Evolutionary conservation across 2,113 vertebrate genomes (phyloP).

Genomic region (Notothenia rossii): DNA sequence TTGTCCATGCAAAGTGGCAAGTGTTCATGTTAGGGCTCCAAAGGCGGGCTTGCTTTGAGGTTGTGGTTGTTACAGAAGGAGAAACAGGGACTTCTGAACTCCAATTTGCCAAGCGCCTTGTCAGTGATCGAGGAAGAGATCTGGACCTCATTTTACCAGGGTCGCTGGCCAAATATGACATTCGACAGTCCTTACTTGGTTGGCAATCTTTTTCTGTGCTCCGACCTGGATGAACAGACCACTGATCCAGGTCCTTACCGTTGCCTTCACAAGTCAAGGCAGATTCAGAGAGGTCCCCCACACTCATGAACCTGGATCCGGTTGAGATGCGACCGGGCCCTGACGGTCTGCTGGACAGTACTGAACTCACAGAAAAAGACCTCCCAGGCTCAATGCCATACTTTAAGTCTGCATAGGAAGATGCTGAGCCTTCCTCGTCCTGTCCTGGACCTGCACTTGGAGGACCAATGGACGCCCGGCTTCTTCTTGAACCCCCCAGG

Average conservation of each 20-base stretch:
- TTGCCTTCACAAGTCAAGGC: conserved; percentile 29
- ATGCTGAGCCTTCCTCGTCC: conserved; percentile 36
- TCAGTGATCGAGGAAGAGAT: conserved; percentile 75
- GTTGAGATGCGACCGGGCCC: conserved; percentile 82
- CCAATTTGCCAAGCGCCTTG: conserved; percentile 65
- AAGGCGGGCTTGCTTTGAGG: conserved; percentile 35
- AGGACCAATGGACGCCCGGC: conserved; percentile 61
- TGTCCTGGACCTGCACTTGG: conserved; percentile 36
- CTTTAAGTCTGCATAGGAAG: conserved; percentile 81
- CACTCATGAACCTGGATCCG: conserved; percentile 75
- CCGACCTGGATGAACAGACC: conserved; percentile 31
- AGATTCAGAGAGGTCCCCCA: conserved; percentile 70
- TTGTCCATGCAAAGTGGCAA: conserved; percentile 63
- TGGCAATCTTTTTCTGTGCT: neutral
- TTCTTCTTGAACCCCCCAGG: conserved; percentile 51
- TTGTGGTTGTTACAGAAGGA: neutral
- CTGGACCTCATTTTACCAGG: conserved; percentile 59
- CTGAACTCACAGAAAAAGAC: conserved; percentile 81
- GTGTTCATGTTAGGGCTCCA: conserved; percentile 52
- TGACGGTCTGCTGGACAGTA: conserved; percentile 80
- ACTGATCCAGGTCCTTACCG: conserved; percentile 36
- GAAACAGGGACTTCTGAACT: conserved; percentile 28
- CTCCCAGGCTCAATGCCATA: conserved; percentile 80
- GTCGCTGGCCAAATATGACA: conserved; percentile 40
- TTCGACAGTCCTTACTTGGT: neutral